phyloP scores from a whole-genome alignment of 2,797 vertebrate species.

The Anniella stebbinsi region DNA sequence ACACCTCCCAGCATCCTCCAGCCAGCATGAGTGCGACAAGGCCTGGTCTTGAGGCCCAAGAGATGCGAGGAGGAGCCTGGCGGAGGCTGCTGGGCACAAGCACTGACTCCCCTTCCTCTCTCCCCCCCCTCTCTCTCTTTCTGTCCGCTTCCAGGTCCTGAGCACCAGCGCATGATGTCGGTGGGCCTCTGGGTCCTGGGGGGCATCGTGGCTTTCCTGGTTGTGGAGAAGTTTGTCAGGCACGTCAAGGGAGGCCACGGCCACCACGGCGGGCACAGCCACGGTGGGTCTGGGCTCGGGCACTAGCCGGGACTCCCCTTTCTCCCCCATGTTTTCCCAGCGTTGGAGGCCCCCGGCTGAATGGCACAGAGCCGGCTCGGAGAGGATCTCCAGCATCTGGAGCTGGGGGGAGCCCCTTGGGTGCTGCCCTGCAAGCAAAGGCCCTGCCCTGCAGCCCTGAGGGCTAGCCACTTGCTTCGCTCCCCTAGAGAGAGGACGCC shows the following conservation, averaged over 20 bases:
- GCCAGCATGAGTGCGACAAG: no score
- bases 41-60: no score
- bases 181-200: slow-evolving; percentile 93
- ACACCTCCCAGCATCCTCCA: no score
- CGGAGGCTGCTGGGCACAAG: neutral
- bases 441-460: neutral
- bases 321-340: fast-evolving
- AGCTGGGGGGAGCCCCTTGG: no score
- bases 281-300: no score
- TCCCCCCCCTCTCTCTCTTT: neutral
- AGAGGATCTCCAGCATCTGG: no score
- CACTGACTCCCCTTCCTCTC: neutral
- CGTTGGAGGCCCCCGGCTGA: no score
- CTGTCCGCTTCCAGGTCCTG: slow-evolving; percentile 73
- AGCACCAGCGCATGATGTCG: slow-evolving; percentile 89
- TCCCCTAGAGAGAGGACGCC: neutral
- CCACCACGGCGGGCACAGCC: slow-evolving; percentile 60
- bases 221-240: slow-evolving; percentile 93
- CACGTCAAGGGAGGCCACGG: slow-evolving; percentile 86
- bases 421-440: no score
- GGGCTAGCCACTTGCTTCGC: neutral
- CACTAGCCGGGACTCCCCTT: no score
- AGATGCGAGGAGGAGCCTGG: neutral
- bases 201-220: slow-evolving; percentile 91
- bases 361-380: no score